Base-by-base conservation (phyloP, 2,888 invertebrate species). In the Apamea epomidion region DNA sequence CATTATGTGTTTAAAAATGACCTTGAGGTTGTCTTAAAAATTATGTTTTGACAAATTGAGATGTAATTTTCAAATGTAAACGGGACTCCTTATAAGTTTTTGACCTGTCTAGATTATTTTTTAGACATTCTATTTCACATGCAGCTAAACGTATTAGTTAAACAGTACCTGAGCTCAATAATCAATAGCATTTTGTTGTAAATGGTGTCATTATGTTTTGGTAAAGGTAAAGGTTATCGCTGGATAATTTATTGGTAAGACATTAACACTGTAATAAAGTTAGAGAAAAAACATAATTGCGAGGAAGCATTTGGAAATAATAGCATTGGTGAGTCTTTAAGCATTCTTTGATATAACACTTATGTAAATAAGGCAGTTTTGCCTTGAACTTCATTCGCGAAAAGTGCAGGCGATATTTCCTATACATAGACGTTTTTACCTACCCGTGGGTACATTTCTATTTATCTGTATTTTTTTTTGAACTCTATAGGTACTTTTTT, bases 21-120 rank as follows among this genome's bases (percentile, higher is more conserved):
- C 89, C 89, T 87, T 80, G 82, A 29, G 16, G 21, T 72, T 42
- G 74, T 87, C 69, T 84, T 74, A 64, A 84, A 25, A 83, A 70
- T n/a, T 62, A 70, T 42, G 37, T 85, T 85, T 75, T 75, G 79
- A 82, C 82, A 87, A 81, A 87, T 87, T 58, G 25, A 81, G 67
- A 64, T 69, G 60, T 68, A 74, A 64, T 81, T 72, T 74, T 76
- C 65, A 65, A 82, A 86, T 84, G 62, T 25, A 65, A 71, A 48
- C 29, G 12, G 3, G 45, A 32, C 51, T 67, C 74, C 48, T 51
- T 81, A 54, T 58, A 32, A 2, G 54, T 45, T 0, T 79, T 29
- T 29, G 25, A 1, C 42, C 0, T 29, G 42, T 84, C 14, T 64
- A 58, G 45, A 58, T 58, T 69, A 42, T 48, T 78, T 76, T 69